phyloP scores from a whole-genome alignment of 2,113 vertebrate genomes.

The Bujurquina vittata region DNA sequence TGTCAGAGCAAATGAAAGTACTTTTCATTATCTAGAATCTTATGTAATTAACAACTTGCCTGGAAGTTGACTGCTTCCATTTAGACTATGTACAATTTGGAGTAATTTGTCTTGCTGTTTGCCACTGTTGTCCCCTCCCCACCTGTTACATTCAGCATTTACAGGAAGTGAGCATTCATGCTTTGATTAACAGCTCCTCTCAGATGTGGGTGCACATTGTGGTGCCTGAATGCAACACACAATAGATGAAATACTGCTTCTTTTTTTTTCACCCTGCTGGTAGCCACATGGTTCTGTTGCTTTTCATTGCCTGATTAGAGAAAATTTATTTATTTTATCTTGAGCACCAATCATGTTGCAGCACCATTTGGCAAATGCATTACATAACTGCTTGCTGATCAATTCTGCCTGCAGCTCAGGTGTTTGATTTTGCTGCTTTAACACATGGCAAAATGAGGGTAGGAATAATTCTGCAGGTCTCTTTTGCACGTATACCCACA shows the following conservation, averaged over 20 bases:
- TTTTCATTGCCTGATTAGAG: background rate
- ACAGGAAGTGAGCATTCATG: constrained; percentile 24
- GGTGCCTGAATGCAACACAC: background rate
- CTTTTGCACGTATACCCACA: constrained; percentile 16
- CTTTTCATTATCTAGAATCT: background rate
- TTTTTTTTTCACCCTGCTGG: background rate
- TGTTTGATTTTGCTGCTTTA: background rate
- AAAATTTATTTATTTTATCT: background rate
- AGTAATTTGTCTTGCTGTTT: background rate
- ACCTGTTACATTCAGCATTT: background rate
- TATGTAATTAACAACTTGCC: background rate
- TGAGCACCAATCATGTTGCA: background rate
- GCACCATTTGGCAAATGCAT: background rate
- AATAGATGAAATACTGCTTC: background rate
- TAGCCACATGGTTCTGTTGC: background rate
- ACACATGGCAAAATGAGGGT: background rate
- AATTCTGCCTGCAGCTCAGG: background rate
- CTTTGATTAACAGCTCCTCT: constrained; percentile 32
- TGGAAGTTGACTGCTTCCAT: background rate
- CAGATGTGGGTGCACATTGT: constrained; percentile 30
- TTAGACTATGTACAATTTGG: background rate
- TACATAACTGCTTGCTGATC: background rate
- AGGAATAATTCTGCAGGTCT: background rate
- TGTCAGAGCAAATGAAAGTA: background rate
- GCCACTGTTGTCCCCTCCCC: background rate